Evolutionary conservation across 2,113 vertebrate species (phyloP).

Genomic region (Hippocampus mohnikei): DNA sequence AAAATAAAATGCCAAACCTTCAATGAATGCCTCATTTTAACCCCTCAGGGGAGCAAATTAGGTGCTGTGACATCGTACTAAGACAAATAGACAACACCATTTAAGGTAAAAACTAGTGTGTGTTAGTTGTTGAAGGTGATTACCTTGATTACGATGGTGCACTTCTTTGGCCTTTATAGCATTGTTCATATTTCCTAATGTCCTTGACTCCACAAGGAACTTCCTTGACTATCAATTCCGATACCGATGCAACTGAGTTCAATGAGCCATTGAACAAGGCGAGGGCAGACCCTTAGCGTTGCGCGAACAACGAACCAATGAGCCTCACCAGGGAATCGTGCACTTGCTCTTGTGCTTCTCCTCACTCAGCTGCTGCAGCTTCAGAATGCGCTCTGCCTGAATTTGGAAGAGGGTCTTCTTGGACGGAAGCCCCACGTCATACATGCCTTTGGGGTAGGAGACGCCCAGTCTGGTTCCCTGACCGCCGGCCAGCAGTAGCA

Average conservation of each 20-base stretch:
- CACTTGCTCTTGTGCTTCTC: constrained; percentile 74
- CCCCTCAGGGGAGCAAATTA: no score
- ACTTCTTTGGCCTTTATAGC: neutral
- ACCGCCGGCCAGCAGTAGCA: constrained; percentile 87
- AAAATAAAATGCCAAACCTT: no score
- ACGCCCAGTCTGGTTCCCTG: constrained; percentile 93
- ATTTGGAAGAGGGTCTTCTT: constrained; percentile 97
- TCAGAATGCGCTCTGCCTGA: constrained; percentile 89
- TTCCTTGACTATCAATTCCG: constrained; percentile 17
- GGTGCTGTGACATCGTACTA: no score
- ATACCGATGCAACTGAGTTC: neutral
- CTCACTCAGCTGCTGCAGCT: constrained; percentile 84
- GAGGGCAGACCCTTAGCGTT: neutral
- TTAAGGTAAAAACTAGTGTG: neutral
- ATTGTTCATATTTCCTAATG: constrained; percentile 1
- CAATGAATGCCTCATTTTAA: no score
- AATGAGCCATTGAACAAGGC: constrained; percentile 25
- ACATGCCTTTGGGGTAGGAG: constrained; percentile 95
- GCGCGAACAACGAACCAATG: neutral
- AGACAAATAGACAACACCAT: no score
- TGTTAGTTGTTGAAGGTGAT: neutral
- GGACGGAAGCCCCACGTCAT: constrained; percentile 89
- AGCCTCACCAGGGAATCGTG: constrained; percentile 86
- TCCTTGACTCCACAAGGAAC: constrained; percentile 13
- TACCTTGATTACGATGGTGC: neutral